Base-by-base conservation (phyloP, 2,888 invertebrate species). In the Toxonevra muliebris region DNA sequence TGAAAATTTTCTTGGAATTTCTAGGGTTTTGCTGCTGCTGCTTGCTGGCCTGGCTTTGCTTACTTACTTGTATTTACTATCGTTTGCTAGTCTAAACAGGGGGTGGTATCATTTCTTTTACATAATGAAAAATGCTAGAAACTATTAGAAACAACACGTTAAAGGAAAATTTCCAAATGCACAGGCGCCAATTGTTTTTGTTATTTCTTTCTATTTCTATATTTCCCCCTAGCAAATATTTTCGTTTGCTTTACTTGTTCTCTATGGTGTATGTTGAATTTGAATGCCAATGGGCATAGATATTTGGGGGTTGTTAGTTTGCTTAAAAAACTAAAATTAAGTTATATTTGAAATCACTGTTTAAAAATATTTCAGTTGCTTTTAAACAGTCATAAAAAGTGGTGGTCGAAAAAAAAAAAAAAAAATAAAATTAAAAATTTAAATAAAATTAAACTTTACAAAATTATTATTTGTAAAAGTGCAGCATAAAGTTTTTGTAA, bases 331-430 rank as follows among this genome's bases (percentile, higher is more conserved):
- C 17, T 59, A 41, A 15, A 64, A 65, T 60, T 60, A 45, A 55
- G 61, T 48, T 57, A 58, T 65, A 63, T 55, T 50, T 15, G 12
- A 20, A 52, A 42, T 12, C 68, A 42, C 58, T 19, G 62, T 66
- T 60, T 53, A 13, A 61, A 66, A 45, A 20, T 50, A 17, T 43
- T 69, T 75, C 69, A 76, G 76, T 76, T 69, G 71, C 65, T 65
- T 60, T 67, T 20, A 54, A 71, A 66, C 66, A 65, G 65, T 65
- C 70, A 63, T 69, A 68, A 69, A 70, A 50, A 63, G 48, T 53
- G 53, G 48, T 20, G 12, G 61, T 61, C 57, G 30, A n/a, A 8
- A 60, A 48, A 19, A 11, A 50, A 59, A n/a, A 30, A 11, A 59
- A 43, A 54, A 42, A 55, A 3, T 30, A 30, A 43, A 66, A 42